phyloP scores from a whole-genome alignment of 2,113 vertebrate species.

The Tragelaphus imberbis region DNA sequence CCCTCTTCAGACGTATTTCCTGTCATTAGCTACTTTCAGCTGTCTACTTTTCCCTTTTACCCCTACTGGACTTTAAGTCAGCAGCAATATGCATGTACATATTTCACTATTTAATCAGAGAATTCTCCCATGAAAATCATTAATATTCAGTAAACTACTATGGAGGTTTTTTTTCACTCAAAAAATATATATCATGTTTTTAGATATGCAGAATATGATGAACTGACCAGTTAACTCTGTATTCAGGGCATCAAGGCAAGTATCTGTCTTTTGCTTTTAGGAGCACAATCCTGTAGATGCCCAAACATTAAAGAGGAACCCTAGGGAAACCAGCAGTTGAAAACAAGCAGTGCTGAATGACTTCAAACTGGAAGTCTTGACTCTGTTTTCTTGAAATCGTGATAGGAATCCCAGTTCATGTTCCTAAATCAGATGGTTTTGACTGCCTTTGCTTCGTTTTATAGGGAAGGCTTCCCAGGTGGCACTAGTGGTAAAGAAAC shows the following conservation, averaged over 20 bases:
- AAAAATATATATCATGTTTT: not conserved
- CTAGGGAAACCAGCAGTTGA: not conserved
- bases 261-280: slow-evolving; percentile 32
- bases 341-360: not conserved
- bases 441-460: not conserved
- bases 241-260: slow-evolving; percentile 14
- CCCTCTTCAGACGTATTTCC: not conserved
- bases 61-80: not conserved
- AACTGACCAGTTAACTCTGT: not conserved
- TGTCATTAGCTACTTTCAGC: not conserved
- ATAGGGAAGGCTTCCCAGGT: not conserved
- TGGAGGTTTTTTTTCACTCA: not conserved
- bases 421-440: slow-evolving; percentile 27
- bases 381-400: slow-evolving; percentile 33
- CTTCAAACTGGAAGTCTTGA: slow-evolving; percentile 41
- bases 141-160: not conserved
- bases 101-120: not conserved
- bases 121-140: not conserved
- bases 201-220: not conserved
- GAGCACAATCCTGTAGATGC: not conserved
- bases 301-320: slow-evolving; percentile 29
- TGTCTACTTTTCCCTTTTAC: not conserved
- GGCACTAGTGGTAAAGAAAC: not conserved
- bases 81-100: not conserved
- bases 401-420: not conserved